Evolutionary conservation across 2,113 vertebrate species (phyloP).

Genomic region (Lichenostomus cassidix): DNA sequence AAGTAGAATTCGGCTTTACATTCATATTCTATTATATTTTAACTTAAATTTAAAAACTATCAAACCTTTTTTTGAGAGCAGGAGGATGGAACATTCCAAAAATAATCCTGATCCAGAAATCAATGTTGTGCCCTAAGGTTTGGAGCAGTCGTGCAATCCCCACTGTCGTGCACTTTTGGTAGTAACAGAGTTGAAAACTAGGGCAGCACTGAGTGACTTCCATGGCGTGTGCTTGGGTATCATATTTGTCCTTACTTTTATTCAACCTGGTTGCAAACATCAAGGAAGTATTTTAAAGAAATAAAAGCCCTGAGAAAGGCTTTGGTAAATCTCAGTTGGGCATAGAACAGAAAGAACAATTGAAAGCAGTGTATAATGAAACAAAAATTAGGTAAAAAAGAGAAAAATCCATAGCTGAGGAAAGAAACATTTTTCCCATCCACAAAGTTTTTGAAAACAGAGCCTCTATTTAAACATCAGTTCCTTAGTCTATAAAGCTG

Average conservation of each 20-base stretch:
- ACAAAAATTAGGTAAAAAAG: background rate
- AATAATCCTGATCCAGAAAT: background rate
- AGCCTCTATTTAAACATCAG: rapidly evolving
- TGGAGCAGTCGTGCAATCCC: background rate
- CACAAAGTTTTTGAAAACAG: background rate
- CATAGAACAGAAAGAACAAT: rapidly evolving
- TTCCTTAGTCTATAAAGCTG: background rate
- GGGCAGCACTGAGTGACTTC: background rate
- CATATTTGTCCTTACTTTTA: background rate
- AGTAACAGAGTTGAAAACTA: background rate
- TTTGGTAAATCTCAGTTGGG: background rate
- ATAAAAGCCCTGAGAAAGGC: background rate
- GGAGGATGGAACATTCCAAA: background rate
- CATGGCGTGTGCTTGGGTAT: background rate
- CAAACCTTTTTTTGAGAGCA: background rate
- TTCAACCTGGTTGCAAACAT: background rate
- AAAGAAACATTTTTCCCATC: background rate
- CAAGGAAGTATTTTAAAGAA: background rate
- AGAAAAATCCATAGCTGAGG: background rate
- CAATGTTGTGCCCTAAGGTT: constrained; percentile 39
- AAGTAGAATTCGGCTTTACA: background rate
- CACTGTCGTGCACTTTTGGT: background rate
- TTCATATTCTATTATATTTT: background rate
- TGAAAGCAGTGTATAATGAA: background rate
- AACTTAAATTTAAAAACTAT: background rate